Conservation (phyloP, 2,888 invertebrate genomes). For the Thecocarcelia acutangulata region DNA sequence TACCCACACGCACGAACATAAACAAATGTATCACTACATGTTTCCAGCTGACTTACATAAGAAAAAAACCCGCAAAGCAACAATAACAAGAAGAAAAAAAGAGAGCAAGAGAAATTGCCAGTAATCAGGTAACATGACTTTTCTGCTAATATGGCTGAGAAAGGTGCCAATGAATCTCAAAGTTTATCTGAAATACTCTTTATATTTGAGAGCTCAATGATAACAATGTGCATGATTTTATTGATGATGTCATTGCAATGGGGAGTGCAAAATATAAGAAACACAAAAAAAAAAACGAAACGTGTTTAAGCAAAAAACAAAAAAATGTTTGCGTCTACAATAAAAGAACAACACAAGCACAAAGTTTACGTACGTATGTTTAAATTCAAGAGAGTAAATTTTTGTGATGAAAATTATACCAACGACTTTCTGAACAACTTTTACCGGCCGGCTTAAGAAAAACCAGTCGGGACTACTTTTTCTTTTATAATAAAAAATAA, state of each 20-base stretch:
- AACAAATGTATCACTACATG: neutral
- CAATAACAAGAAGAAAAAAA: neutral
- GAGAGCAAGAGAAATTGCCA: neutral
- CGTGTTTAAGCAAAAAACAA: slow-evolving; percentile 20
- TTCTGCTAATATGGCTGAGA: neutral
- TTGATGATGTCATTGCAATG: slow-evolving; percentile 57
- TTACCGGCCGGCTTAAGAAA: slow-evolving; percentile 70
- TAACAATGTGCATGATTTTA: slow-evolving; percentile 1
- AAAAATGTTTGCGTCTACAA: slow-evolving; percentile 15
- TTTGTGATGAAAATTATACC: slow-evolving; percentile 40
- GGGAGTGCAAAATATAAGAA: neutral
- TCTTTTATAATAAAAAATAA: neutral
- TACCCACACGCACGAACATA: neutral
- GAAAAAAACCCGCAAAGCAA: neutral
- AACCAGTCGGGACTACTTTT: slow-evolving; percentile 58
- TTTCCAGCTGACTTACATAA: slow-evolving; percentile 23
- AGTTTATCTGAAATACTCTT: slow-evolving; percentile 33
- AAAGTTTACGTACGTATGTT: neutral
- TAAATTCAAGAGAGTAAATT: slow-evolving; percentile 7
- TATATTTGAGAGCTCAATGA: slow-evolving; percentile 17
- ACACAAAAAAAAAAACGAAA: slow-evolving; percentile 17
- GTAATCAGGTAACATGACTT: no score
- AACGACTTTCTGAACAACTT: slow-evolving; percentile 70
- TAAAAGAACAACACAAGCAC: slow-evolving; percentile 5
- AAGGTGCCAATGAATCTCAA: slow-evolving; percentile 3